A percentile compares a stretch with the other conserved stretches of the same genome.
These are phyloP conservation scores for Ectemnius lituratus DNA, from an alignment of 2,888 invertebrate genomes.

Conservation along the genomic window DNA sequence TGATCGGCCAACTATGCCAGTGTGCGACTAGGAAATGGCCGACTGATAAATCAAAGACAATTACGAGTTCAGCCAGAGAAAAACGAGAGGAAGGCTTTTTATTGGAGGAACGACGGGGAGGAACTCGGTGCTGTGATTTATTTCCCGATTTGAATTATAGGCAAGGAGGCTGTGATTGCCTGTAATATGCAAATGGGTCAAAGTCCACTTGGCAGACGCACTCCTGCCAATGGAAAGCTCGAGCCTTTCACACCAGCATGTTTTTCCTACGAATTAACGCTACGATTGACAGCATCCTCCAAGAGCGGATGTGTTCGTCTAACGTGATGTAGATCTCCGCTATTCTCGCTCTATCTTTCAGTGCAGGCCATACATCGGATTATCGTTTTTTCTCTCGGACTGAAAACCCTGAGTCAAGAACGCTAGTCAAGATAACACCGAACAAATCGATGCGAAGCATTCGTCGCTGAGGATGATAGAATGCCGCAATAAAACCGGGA, in stretches of 20 bases:
- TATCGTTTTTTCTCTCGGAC: too few relatives aligned
- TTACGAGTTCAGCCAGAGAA: slow-evolving; percentile 27
- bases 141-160: neutral
- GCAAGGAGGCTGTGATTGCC: neutral
- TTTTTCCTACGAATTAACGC: slow-evolving; percentile 37
- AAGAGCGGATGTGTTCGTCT: slow-evolving; percentile 7
- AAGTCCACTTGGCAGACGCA: slow-evolving; percentile 33
- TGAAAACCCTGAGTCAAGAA: too few relatives aligned
- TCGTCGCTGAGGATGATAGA: too few relatives aligned
- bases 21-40: neutral
- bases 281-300: slow-evolving; percentile 15
- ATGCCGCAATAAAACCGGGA: too few relatives aligned
- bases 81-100: neutral
- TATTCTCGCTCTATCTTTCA: too few relatives aligned
- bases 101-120: neutral
- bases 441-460: too few relatives aligned
- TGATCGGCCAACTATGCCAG: neutral
- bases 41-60: slow-evolving; percentile 41
- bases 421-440: too few relatives aligned
- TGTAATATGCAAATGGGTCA: slow-evolving; percentile 34
- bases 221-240: neutral
- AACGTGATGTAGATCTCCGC: neutral
- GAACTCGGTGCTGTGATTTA: neutral
- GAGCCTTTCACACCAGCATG: slow-evolving; percentile 8
- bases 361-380: too few relatives aligned